Conservation (phyloP, 2,797 vertebrate species). For the Melanotaenia boesemani region DNA sequence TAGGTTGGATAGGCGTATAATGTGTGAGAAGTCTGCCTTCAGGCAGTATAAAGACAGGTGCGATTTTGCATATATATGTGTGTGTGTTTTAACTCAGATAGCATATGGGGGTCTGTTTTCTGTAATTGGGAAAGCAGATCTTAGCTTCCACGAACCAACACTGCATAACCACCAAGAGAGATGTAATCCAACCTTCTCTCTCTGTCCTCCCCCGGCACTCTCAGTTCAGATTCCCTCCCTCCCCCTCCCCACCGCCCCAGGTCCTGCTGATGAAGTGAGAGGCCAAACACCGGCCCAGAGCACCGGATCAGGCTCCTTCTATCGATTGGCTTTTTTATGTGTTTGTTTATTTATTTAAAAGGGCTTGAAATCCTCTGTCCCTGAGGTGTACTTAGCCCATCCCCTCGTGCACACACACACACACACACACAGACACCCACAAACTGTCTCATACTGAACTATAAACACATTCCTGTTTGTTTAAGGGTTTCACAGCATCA, state of each 20-base stretch:
- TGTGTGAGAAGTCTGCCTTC: slow-evolving; percentile 57
- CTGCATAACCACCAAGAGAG: slow-evolving; percentile 69
- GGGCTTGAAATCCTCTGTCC: slow-evolving; percentile 62
- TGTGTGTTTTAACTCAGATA: slow-evolving; percentile 33
- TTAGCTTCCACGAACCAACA: slow-evolving; percentile 61
- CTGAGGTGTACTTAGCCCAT: slow-evolving; percentile 68
- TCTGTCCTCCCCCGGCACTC: slow-evolving; percentile 15
- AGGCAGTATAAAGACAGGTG: slow-evolving; percentile 47
- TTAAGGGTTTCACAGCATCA: slow-evolving; percentile 47
- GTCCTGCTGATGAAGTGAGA: slow-evolving; percentile 70
- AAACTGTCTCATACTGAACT: slow-evolving; percentile 13
- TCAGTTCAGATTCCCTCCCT: slow-evolving; percentile 11
- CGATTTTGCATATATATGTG: slow-evolving; percentile 29
- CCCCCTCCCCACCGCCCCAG: slow-evolving; percentile 15
- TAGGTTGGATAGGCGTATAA: slow-evolving; percentile 53
- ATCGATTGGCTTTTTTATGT: slow-evolving; percentile 77
- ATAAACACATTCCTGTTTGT: slow-evolving; percentile 46
- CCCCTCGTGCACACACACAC: slow-evolving; percentile 15
- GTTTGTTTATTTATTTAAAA: slow-evolving; percentile 79
- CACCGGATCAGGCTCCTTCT: slow-evolving; percentile 67
- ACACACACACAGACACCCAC: too few species aligned
- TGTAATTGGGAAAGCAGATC: slow-evolving; percentile 66
- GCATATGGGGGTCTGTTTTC: slow-evolving; percentile 59
- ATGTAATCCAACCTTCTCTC: slow-evolving; percentile 66
- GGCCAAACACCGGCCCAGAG: slow-evolving; percentile 67